Conservation (phyloP, 2,797 vertebrate species). For the Gorsachius magnificus region DNA sequence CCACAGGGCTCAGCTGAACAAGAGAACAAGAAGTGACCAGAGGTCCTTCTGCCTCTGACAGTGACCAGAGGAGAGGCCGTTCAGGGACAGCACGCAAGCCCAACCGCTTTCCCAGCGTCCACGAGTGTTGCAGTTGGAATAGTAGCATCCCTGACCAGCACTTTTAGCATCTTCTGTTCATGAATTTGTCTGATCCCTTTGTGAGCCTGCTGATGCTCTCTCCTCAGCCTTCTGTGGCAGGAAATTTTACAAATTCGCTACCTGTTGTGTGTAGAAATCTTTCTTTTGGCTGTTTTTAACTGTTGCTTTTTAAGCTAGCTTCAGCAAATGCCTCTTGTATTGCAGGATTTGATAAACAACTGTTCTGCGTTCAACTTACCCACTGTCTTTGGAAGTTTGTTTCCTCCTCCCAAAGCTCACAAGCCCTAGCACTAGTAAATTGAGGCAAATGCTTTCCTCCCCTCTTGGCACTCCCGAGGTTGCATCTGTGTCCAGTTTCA, state of each 20-base stretch:
- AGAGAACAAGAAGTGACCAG: background rate
- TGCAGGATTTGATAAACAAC: background rate
- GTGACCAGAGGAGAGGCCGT: background rate
- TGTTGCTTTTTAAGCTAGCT: background rate
- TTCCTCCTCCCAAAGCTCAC: background rate
- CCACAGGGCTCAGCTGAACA: background rate
- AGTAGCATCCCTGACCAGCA: background rate
- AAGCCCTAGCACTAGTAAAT: background rate
- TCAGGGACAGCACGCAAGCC: background rate
- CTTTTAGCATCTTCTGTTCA: background rate
- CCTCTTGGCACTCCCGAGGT: background rate
- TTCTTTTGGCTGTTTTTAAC: background rate
- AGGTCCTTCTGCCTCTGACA: background rate
- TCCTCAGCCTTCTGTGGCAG: background rate
- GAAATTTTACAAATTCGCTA: background rate
- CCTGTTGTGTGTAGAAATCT: conserved; percentile 14
- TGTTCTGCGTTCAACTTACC: background rate
- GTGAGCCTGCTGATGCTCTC: background rate
- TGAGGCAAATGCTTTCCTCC: background rate
- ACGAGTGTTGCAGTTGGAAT: background rate
- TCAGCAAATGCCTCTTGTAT: background rate
- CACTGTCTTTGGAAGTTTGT: background rate
- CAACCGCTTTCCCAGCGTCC: background rate
- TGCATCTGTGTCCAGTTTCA: background rate
- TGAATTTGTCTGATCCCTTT: background rate